Evolutionary conservation across 1,140 invertebrate species (phyloP), one percentile per base, ranked within the genome.

Genomic region (Heliconius himera): DNA sequence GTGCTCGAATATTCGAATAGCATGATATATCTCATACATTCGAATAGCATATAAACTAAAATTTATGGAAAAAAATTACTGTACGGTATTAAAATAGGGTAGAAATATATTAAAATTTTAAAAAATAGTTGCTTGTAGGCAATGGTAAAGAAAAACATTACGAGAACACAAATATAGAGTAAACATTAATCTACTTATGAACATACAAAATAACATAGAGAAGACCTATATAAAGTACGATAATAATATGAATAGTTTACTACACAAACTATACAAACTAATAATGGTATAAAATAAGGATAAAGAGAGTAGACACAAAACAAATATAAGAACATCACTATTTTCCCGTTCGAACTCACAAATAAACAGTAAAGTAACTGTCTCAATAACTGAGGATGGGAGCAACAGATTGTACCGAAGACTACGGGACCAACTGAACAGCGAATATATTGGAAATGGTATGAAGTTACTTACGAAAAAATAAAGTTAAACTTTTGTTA

Each of bases 321-420:
- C 66, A 79, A 79, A 76, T 36, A 72, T 46, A 70, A 79, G 70
- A 76, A 46, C 49, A 72, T 76, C 73, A 51, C 74, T 79, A 75
- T 76, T 72, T 79, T 38, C 60, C 41, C 70, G 74, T 41, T 70
- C 6, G 20, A n/a, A n/a, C 51, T 22, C 46, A 76, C 70, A 79
- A 73, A 71, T 79, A 79, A 79, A 77, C 54, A 46, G 66, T 9
- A 2, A 56, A 54, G 46, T 80, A 80, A 71, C 49, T 80, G 78
- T 80, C 66, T 71, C 78, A 72, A 77, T 74, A 76, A 76, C 70
- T 71, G 49, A 56, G 29, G 74, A 70, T 38, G 29, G 73, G 18
- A 60, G 73, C 49, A 76, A 80, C 70, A 80, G 78, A 76, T 80
- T 80, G 78, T 75, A 76, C 16, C 20, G 33, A 16, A n/a, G 56